phyloP scores from a whole-genome alignment of 2,888 invertebrate species.

The Heliconius aoede region DNA sequence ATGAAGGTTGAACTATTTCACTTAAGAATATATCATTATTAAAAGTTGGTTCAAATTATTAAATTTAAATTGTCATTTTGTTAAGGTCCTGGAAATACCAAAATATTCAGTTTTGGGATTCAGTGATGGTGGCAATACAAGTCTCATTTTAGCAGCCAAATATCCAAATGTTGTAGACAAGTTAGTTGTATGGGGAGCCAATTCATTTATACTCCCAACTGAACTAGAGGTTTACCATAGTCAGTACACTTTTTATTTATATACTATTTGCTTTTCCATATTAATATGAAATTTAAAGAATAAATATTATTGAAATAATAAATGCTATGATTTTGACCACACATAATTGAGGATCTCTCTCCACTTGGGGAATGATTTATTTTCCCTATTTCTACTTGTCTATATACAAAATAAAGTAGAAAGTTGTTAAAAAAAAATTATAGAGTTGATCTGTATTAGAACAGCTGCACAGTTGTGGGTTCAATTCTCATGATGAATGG shows the following conservation, averaged over 20 bases:
- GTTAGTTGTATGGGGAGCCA: conserved; percentile 90
- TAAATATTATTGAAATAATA: too few species aligned
- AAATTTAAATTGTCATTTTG: not conserved
- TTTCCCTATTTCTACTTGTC: not conserved
- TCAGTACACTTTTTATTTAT: conserved; percentile 58
- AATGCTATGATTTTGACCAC: too few species aligned
- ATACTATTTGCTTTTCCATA: too few species aligned
- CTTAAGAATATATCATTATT: not conserved
- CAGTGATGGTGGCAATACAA: conserved; percentile 94
- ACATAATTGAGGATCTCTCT: too few species aligned
- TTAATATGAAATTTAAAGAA: too few species aligned
- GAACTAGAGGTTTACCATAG: conserved; percentile 87
- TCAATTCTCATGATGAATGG: not conserved
- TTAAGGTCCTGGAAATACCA: conserved; percentile 84
- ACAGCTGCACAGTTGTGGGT: not conserved
- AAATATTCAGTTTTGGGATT: conserved; percentile 93
- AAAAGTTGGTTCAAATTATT: not conserved
- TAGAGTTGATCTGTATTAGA: not conserved
- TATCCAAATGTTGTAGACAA: conserved; percentile 87
- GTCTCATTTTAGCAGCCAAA: conserved; percentile 89
- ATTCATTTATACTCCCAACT: conserved; percentile 88
- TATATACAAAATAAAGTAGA: not conserved
- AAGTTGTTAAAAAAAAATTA: not conserved
- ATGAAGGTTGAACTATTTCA: conserved; percentile 83
- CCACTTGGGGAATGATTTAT: too few species aligned